Conservation (phyloP, 1,140 invertebrate genomes). For the Diprion similis region DNA sequence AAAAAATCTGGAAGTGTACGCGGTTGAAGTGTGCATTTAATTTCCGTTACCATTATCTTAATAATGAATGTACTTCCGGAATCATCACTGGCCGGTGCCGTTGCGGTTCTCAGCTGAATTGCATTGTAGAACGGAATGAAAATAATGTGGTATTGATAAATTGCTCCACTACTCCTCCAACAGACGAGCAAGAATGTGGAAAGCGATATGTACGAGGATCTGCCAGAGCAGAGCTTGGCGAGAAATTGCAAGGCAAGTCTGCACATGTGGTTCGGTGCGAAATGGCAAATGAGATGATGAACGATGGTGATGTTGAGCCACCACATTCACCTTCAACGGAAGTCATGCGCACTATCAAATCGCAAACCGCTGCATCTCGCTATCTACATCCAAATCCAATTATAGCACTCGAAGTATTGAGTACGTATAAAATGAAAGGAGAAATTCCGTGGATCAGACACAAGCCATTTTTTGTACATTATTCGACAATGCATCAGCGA, state of each 20-base stretch:
- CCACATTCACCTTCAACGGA: not conserved
- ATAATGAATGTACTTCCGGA: too few relatives aligned
- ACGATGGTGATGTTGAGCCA: constrained; percentile 1
- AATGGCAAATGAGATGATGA: constrained; percentile 13
- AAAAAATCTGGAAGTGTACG: too few relatives aligned
- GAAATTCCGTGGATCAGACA: too few relatives aligned
- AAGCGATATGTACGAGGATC: constrained; percentile 11
- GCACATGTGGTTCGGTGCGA: constrained; percentile 8
- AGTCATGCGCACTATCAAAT: not conserved
- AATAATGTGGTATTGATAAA: constrained; percentile 2
- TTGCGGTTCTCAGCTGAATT: too few relatives aligned
- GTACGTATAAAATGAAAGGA: constrained; percentile 6
- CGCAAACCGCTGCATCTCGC: not conserved
- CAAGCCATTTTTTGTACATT: too few relatives aligned
- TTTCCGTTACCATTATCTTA: too few relatives aligned
- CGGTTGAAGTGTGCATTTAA: too few relatives aligned
- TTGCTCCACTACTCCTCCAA: not conserved
- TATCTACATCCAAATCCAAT: constrained; percentile 2
- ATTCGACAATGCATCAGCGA: too few relatives aligned
- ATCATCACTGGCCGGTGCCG: too few relatives aligned
- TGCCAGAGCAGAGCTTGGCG: not conserved
- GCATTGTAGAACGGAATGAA: not conserved
- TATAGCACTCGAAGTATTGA: constrained; percentile 8
- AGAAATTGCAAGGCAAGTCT: constrained; percentile 1
- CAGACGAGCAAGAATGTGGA: not conserved